Evolutionary conservation across 2,888 invertebrate genomes (phyloP).

Genomic region (Ennomos erosarius): DNA sequence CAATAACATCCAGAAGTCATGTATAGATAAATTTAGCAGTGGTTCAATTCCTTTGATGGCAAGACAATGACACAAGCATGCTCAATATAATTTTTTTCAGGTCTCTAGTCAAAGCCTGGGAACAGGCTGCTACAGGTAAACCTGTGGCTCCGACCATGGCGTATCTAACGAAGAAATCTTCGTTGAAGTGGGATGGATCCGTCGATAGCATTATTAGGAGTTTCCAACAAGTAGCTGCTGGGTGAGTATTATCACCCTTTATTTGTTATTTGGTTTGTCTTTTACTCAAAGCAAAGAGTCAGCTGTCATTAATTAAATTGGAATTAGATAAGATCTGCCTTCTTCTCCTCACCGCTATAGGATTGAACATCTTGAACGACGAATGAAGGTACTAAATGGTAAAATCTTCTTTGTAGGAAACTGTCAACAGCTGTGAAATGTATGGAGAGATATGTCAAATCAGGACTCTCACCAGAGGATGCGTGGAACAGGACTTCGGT

Average conservation of each 20-base stretch:
- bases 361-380: too few species aligned
- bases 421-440: constrained; percentile 87
- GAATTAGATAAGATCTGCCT: too few species aligned
- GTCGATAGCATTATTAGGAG: constrained; percentile 83
- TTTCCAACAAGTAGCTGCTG: constrained; percentile 86
- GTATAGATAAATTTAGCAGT: neutral
- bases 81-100: constrained; percentile 55
- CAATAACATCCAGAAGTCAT: too few species aligned
- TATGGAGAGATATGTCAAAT: constrained; percentile 86
- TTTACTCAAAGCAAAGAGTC: too few species aligned
- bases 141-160: constrained; percentile 87
- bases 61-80: too few species aligned
- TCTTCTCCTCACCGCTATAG: too few species aligned
- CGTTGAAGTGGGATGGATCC: constrained; percentile 67
- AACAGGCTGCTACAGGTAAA: constrained; percentile 85
- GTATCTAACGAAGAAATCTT: constrained; percentile 59
- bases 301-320: too few species aligned
- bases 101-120: constrained; percentile 92
- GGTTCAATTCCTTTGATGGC: neutral
- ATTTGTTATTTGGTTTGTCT: neutral
- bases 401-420: constrained; percentile 82
- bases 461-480: constrained; percentile 88
- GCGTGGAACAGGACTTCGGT: constrained; percentile 95
- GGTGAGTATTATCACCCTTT: constrained; percentile 66
- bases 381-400: neutral